Evolutionary conservation across 2,888 invertebrate species (phyloP).

Genomic region (Tupiocoris notatus): DNA sequence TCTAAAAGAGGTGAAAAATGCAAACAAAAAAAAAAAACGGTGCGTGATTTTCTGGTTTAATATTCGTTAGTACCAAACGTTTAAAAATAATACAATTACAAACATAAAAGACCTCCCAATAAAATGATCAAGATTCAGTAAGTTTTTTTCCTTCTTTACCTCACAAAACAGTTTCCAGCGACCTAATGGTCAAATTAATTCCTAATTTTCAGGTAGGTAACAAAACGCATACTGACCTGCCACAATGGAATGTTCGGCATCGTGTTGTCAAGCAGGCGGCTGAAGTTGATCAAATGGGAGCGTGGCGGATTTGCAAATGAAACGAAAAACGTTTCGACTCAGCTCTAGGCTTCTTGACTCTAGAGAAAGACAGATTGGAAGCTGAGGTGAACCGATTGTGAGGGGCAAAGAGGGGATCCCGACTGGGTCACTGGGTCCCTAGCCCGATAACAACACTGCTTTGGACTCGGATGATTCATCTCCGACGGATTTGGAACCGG

Average conservation of each 20-base stretch:
- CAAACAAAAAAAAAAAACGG: too few relatives aligned
- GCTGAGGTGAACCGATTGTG: not conserved
- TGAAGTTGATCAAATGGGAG: not conserved
- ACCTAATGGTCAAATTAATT: too few relatives aligned
- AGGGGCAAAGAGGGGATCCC: not conserved
- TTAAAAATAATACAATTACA: too few relatives aligned
- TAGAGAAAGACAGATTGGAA: not conserved
- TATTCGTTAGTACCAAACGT: too few relatives aligned
- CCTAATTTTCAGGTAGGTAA: not conserved
- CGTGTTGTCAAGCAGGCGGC: not conserved
- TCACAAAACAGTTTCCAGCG: too few relatives aligned
- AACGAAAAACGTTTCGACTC: not conserved
- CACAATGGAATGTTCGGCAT: constrained; percentile 30
- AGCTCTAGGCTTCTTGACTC: not conserved
- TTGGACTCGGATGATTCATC: not conserved
- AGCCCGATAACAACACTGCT: not conserved
- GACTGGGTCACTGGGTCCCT: constrained; percentile 24
- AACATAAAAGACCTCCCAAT: too few relatives aligned
- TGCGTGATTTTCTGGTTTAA: too few relatives aligned
- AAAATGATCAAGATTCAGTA: too few relatives aligned
- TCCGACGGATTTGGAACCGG: not conserved
- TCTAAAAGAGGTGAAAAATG: too few relatives aligned
- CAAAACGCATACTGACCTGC: constrained; percentile 35
- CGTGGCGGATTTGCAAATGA: not conserved
- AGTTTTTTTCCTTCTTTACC: too few relatives aligned